These are phyloP conservation scores for Romanogobio albipinnatus DNA, from an alignment of 2,113 vertebrate species.

Conservation along the genomic window DNA sequence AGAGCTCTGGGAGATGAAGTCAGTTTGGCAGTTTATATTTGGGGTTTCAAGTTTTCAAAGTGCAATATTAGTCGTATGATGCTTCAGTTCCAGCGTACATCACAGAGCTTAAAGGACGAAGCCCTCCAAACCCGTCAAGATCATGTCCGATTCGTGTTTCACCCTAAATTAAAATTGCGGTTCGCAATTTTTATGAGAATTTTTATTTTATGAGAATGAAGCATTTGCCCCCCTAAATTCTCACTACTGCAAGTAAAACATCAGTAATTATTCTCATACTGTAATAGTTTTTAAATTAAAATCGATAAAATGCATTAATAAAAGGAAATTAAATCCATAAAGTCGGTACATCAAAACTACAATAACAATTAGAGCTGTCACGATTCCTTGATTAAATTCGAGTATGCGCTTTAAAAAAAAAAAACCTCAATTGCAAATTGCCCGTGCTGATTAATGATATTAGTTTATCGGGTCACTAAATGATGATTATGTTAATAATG, in stretches of 20 bases:
- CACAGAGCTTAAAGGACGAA: neutral
- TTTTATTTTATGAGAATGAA: neutral
- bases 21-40: slow-evolving; percentile 58
- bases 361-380: neutral
- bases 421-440: no score
- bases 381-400: no score
- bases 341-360: neutral
- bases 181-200: neutral
- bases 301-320: neutral
- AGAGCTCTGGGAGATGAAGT: slow-evolving; percentile 44
- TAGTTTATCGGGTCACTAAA: no score
- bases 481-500: no score
- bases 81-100: slow-evolving; percentile 48
- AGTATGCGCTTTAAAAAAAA: no score
- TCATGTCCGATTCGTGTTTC: neutral
- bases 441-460: no score
- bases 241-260: neutral
- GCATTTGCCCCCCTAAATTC: neutral
- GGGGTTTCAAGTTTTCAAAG: slow-evolving; percentile 52
- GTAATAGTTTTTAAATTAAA: neutral
- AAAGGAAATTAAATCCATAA: neutral
- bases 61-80: slow-evolving; percentile 55
- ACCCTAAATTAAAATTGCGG: neutral
- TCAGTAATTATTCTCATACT: no score
- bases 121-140: neutral